These are phyloP conservation scores for Nylanderia fulva DNA, from an alignment of 1,140 invertebrate genomes.

Conservation along the genomic window DNA sequence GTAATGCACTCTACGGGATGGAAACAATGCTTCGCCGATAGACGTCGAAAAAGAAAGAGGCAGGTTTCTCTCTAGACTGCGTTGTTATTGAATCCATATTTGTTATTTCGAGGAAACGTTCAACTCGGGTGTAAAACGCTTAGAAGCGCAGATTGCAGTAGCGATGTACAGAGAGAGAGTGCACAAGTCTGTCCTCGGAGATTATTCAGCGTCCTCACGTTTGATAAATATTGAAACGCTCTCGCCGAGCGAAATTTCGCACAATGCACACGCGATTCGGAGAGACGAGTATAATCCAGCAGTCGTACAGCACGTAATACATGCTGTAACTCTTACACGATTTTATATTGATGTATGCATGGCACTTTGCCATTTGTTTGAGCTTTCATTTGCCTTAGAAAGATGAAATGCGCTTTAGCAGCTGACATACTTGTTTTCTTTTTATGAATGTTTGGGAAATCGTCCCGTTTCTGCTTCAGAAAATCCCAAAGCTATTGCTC, in stretches of 20 bases:
- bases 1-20: constrained; percentile 73
- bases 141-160: neutral
- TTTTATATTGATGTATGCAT: neutral
- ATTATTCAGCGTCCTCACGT: neutral
- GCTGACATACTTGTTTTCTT: neutral
- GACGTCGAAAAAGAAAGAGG: constrained; percentile 56
- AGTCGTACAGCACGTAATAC: neutral
- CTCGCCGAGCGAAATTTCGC: neutral
- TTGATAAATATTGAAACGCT: constrained; percentile 33
- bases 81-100: constrained; percentile 37
- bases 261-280: neutral
- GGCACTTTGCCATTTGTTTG: neutral
- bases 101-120: constrained; percentile 48
- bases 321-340: neutral
- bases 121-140: constrained; percentile 38
- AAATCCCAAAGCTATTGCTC: constrained; percentile 10
- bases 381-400: neutral
- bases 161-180: neutral
- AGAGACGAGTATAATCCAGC: neutral
- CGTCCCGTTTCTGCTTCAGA: neutral
- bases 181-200: neutral
- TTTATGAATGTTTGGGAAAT: neutral
- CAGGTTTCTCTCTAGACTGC: constrained; percentile 57
- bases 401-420: constrained; percentile 1
- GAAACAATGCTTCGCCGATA: constrained; percentile 73